Evolutionary conservation across 2,113 vertebrate genomes (phyloP).

Genomic region (Colius striatus): DNA sequence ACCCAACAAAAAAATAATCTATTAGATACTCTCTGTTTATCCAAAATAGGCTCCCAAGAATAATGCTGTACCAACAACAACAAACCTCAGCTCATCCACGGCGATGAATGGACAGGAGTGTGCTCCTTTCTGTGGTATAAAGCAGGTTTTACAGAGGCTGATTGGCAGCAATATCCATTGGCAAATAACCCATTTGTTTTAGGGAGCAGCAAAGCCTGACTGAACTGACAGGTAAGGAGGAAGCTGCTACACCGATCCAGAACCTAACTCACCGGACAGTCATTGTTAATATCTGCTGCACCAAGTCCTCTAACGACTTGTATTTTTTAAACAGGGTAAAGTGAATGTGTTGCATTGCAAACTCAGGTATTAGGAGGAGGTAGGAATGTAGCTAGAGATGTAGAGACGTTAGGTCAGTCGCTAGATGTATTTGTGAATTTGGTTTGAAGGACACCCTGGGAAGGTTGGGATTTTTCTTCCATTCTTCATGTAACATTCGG

Average conservation of each 20-base stretch:
- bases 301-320: slow-evolving; percentile 85
- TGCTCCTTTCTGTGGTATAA: slow-evolving; percentile 59
- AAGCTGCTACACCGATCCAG: slow-evolving; percentile 37
- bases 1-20: not conserved
- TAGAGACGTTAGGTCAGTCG: slow-evolving; percentile 86
- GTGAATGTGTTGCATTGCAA: slow-evolving; percentile 89
- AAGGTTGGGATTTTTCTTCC: slow-evolving; percentile 74
- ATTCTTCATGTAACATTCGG: slow-evolving; percentile 67
- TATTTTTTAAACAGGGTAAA: slow-evolving; percentile 95
- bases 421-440: slow-evolving; percentile 84
- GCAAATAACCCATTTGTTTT: slow-evolving; percentile 57
- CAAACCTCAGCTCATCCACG: not conserved
- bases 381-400: slow-evolving; percentile 78
- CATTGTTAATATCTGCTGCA: slow-evolving; percentile 80
- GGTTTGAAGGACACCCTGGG: slow-evolving; percentile 82
- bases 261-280: slow-evolving; percentile 64
- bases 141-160: slow-evolving; percentile 54
- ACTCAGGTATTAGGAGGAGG: slow-evolving; percentile 87
- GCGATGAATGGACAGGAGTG: slow-evolving; percentile 7
- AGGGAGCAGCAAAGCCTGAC: slow-evolving; percentile 54
- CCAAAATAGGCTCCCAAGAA: not conserved
- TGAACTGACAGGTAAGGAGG: slow-evolving; percentile 51
- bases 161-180: slow-evolving; percentile 65
- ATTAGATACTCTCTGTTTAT: not conserved
- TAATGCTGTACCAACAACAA: not conserved